Base-by-base conservation (phyloP, 2,888 invertebrate genomes). In the Archips crataeganus region DNA sequence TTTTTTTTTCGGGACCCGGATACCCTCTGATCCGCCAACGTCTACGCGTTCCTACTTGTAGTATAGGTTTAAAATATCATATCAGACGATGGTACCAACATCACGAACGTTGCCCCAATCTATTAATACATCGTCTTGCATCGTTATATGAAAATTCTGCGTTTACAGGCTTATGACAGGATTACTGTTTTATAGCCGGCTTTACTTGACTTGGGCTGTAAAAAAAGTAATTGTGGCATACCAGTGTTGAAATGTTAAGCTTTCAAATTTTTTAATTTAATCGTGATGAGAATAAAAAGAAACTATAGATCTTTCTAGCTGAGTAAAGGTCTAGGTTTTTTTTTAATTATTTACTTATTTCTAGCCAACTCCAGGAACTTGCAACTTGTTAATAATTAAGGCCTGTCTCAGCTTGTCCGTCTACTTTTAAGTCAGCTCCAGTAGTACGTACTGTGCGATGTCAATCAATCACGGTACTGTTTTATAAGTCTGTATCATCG, bases 51-150 rank as follows among this genome's bases (percentile, higher is more conserved):
- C 49, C 77, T 79, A 77, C 71, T 68, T 70, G 75, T 78, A 76
- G 76, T 79, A 77, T 79, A 78, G 69, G 70, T 78, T 79, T 80
- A 79, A 79, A 77, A 75, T 75, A 72, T 79, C 75, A 71, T 76
- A 78, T 77, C 77, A 75, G 67, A 76, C 68, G 70, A 62, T 64
- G 67, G 63, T 66, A 66, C 67, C 63, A 61, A 67, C 70, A 67
- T 42, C 70, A 62, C 76, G 79, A 80, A 83, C 82, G 81, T 80
- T 80, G 80, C 76, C 77, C 78, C 59, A 75, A 15, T 83, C 87
- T 88, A 88, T 83, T 84, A 87, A 88, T 88, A 88, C 79, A 74
- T 74, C 54, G 78, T 82, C 79, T 78, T 79, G 82, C 80, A 82
- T 79, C 81, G 81, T 79, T 81, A 80, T 81, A 82, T 60, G 72